Evolutionary conservation across 2,113 vertebrate genomes (phyloP), one percentile per base, ranked within the genome.

Genomic region (Phyllopteryx taeniolatus): DNA sequence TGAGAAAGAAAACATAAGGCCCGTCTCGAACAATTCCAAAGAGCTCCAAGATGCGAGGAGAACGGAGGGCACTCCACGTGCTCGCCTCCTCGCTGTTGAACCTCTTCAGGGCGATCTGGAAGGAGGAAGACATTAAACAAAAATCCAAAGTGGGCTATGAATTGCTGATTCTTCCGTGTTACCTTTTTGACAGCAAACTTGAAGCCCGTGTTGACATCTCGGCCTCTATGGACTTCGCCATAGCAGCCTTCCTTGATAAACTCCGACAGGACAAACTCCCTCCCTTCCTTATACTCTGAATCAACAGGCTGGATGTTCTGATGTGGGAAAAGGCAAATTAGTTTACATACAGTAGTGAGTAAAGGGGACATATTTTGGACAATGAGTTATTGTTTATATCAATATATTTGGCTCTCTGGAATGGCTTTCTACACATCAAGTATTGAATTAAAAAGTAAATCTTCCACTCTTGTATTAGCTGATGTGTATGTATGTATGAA

Each of bases 161-260:
- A 5, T 20, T n/a, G 11, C 17, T 1, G 35, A 20, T 43, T 39
- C 8, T 19, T 33, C 31, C 46, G 4, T 2, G 19, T 71, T 92
- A 99, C 98, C 96, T 95, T 97, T 85, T 99, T 99, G 75, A 94
- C 94, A 35, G 96, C 96, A 74, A 96, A 99, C 83, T 82, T 90
- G 81, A 95, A 97, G 72, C 95, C 94, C 0, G 95, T 97, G 86
- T 91, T 94, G 76, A 94, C 94, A 92, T 99, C 98, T 76, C 92
- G 85, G 83, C 95, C 93, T 64, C 91, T 90, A 90, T 95, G 93
- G 1, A 99, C 96, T 69, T 96, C 96, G 15, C 98, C 98, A 8
- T 95, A 99, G 27, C 95, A 95, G 62, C 98, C 98, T 75, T 93
- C 90, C 78, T 96, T 96, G 74, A 98, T 79, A 12, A 94, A 94